These are phyloP conservation scores for Trichomalopsis sarcophagae DNA, from an alignment of 1,140 invertebrate species.

Conservation along the genomic window DNA sequence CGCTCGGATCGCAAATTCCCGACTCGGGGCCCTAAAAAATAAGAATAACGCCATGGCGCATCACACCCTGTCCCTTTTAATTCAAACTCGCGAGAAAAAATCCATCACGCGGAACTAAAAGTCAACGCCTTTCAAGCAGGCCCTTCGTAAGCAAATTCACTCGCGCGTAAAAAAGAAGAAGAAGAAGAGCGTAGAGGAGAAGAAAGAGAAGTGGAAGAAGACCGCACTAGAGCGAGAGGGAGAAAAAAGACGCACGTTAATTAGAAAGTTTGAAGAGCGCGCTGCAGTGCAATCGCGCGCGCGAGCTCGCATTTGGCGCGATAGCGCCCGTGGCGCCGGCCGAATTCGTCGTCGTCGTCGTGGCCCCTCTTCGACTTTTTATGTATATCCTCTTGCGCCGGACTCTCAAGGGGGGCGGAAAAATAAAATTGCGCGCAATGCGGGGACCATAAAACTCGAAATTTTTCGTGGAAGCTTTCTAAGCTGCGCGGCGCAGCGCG, in stretches of 20 bases:
- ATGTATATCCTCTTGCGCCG: background rate
- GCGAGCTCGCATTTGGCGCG: background rate
- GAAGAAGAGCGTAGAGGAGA: background rate
- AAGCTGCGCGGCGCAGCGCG: background rate
- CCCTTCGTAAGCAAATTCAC: slow-evolving; percentile 13
- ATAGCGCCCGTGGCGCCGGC: background rate
- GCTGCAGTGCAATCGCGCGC: background rate
- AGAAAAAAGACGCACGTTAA: slow-evolving; percentile 9
- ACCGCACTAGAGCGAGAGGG: background rate
- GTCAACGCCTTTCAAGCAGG: background rate
- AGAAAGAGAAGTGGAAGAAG: background rate
- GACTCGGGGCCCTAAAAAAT: background rate
- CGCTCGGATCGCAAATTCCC: background rate
- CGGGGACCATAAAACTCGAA: slow-evolving; percentile 51
- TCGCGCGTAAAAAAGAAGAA: background rate
- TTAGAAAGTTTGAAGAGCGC: slow-evolving; percentile 20
- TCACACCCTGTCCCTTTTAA: background rate
- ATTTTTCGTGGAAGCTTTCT: slow-evolving; percentile 48
- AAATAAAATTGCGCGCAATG: slow-evolving; percentile 51
- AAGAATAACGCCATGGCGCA: background rate
- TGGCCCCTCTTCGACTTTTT: background rate
- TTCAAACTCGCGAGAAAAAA: background rate
- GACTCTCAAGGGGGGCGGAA: background rate
- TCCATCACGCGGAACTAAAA: slow-evolving; percentile 25
- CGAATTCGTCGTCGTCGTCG: background rate